Base-by-base conservation (phyloP, 2,888 invertebrate species). In the Pecten maximus region DNA sequence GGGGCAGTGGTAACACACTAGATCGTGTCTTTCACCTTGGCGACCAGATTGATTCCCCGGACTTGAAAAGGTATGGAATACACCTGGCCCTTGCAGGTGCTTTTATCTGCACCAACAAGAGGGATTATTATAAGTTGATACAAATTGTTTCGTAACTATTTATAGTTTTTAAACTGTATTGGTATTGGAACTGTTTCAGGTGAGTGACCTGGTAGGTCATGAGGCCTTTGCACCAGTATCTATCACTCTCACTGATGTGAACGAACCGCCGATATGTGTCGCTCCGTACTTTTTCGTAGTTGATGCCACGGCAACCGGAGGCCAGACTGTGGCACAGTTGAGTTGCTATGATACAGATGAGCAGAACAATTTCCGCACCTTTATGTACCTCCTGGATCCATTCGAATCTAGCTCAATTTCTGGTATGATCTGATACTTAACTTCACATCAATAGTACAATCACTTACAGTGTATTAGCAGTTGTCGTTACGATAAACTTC, bases 241-340 rank as follows among this genome's bases (percentile, higher is more conserved):
- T 10, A 39, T 90, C 40, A 74, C 88, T 15, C 44, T 90, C 6
- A 23, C 28, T 12, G 90, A 90, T 74, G 88, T 74, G 28, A 90
- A 90, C 10, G 88, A 90, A 40, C 90, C 90, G 40, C 90, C 90
- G n/a, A 35, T 74, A 16, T 90, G 90, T 88, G 4, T 35, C 12
- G 40, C 54, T 74, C 87, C 90, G 1, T 88, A 50, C 35, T 44
- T 35, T 1, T 48, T 88, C 35, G 50, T 50, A 28, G 88, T 88
- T 19, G 50, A 88, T 48, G 88, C 88, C 40, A 88, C 88, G 35
- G 39, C 50, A 0, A 40, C 39, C n/a, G 28, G 48, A 15, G 50
- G 50, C 35, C 50, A 88, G 6, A 28, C 28, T 28, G 48, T 88
- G 35, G 40, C 48, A 28, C 40, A 88, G 88, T 28, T 88, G 28